These are phyloP conservation scores for Atlantisia rogersi DNA, from an alignment of 2,113 vertebrate genomes.

Conservation along the genomic window DNA sequence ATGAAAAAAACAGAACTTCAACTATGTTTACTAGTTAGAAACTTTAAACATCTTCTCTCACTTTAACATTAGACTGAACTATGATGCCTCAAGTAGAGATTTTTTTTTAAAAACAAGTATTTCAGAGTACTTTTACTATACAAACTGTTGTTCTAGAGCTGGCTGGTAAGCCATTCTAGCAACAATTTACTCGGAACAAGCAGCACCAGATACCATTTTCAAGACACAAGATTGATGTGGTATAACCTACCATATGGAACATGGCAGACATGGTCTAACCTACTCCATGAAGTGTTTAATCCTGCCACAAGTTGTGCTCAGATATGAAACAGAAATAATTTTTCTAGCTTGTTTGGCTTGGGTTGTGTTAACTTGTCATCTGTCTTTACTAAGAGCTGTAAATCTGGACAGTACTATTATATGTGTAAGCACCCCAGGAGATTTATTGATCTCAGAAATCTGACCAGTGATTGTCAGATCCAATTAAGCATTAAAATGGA, in stretches of 20 bases:
- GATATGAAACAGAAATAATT: background rate
- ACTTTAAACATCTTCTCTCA: background rate
- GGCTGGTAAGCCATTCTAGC: background rate
- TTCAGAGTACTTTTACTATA: background rate
- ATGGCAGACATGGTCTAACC: rapidly evolving
- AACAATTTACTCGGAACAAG: background rate
- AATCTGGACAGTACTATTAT: background rate
- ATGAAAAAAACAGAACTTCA: background rate
- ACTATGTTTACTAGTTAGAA: background rate
- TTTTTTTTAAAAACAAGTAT: background rate
- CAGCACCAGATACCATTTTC: background rate
- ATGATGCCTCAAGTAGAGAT: background rate
- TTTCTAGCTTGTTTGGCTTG: background rate
- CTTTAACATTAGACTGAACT: background rate
- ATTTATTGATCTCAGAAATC: background rate
- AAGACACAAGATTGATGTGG: background rate
- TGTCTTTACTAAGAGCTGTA: background rate
- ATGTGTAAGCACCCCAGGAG: background rate
- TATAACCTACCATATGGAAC: background rate
- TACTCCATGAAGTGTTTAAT: background rate
- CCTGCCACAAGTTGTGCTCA: background rate
- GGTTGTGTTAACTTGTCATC: background rate
- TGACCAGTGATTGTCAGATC: background rate
- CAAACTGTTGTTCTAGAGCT: background rate
- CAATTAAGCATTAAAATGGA: background rate